Evolutionary conservation across 2,888 invertebrate genomes (phyloP), one percentile per base, ranked within the genome.

Genomic region (Holacanthella duospinosa): DNA sequence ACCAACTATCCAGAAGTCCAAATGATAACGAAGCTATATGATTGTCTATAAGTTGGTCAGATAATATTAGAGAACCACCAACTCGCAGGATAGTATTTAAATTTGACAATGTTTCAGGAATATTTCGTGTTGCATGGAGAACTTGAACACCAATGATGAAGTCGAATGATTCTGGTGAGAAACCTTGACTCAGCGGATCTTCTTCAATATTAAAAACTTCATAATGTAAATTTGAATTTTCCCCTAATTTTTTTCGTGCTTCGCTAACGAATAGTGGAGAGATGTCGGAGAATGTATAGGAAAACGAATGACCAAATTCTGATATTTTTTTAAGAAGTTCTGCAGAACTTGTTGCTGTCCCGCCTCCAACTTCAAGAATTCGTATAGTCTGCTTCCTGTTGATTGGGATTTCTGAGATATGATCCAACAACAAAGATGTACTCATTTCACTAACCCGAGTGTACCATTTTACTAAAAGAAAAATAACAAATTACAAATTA

Each of bases 201-300:
- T 28, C 27, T 29, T 55, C 55, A 55, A 55, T 55, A 26, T 55
- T 55, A 12, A 55, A 26, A 6, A 55, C 28, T 6, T 6, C 9
- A 21, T 55, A 55, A 6, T 29, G 3, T 3, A 55, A 6, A 28
- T 55, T 9, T 21, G 27, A 16, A 12, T 27, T 29, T 26, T 61
- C 61, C 2, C 54, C 55, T 54, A 64, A 64, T 36, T 53, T 29
- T 6, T 59, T 59, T 26, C 63, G 58, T 1, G 66, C 66, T 2
- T 57, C 55, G 43, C n/a, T 21, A 29, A 66, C 58, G 54, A 66
- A 64, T 6, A 43, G 43, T 4, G 61, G 55, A 25, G 61, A 61
- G 43, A 61, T 29, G 43, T 61, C 61, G 16, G 61, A 55, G 55
- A 29, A 55, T 12, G 61, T 61, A 43, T 61, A 61, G 2, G 48